Evolutionary conservation across 2,888 invertebrate species (phyloP), one percentile per base, ranked within the genome.

Genomic region (Parapristionchus giblindavisi): DNA sequence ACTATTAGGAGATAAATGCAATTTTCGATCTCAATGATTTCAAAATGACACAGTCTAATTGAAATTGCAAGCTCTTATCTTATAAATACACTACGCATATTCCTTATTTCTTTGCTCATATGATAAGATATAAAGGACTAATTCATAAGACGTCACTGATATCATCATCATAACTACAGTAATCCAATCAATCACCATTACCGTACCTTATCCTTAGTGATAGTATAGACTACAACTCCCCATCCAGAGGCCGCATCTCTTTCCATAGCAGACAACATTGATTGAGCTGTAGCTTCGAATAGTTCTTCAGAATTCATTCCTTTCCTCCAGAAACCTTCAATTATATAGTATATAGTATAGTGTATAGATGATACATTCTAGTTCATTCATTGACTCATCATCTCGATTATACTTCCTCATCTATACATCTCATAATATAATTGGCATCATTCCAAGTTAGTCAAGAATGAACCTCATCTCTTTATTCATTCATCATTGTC

Each of bases 171-270:
- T 27, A 29, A 24, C 24, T 48, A 75, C 52, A 29, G 38, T 75
- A 38, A 14, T 34, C 32, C 61, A 29, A 11, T 29, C 61, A 11
- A 34, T 65, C 21, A 58, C 48, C 27, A 29, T 2, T 51, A 60
- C 21, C 74, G 24, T 52, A 78, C 77, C 77, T 85, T 85, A 74
- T 87, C 85, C 78, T 85, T 85, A 48, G 87, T 88, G 77, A 88
- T 85, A 21, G 86, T 84, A 78, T 96, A 93, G 75, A 99, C 96
- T 40, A 94, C 92, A 1, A 94, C 98, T 78, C 99, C 99, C 97
- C 97, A 98, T 88, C 99, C 99, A 79, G 97, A 95, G 85, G 94
- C 93, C 5, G 98, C 97, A 90, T 99, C 98, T 81, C 99, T 92
- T 89, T 99, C 98, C 77, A 94, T 93, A 0, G 97, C 96, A 89